phyloP scores from a whole-genome alignment of 2,888 invertebrate genomes.

The Scrobipalpa costella region DNA sequence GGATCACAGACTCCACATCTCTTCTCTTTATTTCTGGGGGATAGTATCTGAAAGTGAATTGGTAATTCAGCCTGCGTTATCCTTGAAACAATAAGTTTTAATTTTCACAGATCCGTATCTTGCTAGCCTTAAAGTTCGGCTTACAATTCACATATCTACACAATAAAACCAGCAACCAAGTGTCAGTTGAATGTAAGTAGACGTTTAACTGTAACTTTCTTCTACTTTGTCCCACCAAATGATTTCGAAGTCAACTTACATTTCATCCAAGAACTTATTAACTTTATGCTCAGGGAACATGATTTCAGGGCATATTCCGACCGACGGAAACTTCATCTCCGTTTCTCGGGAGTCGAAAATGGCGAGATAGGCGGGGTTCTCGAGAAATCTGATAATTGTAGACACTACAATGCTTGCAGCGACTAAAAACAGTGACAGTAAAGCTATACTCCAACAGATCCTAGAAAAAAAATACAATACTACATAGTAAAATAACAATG shows the following conservation, averaged over 20 bases:
- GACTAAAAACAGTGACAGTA: slow-evolving; percentile 44
- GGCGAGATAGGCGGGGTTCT: slow-evolving; percentile 54
- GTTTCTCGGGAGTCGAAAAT: slow-evolving; percentile 34
- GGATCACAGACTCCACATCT: slow-evolving; percentile 40
- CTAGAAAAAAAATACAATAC: too few relatives aligned
- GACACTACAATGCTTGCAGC: slow-evolving; percentile 42
- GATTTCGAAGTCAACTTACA: slow-evolving; percentile 44
- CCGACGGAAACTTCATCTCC: slow-evolving; percentile 49
- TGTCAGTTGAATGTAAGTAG: too few relatives aligned
- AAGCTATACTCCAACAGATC: slow-evolving; percentile 43
- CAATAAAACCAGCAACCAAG: too few relatives aligned
- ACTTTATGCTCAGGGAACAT: slow-evolving; percentile 46
- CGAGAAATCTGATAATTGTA: slow-evolving; percentile 46
- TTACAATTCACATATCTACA: too few relatives aligned
- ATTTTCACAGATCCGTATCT: too few relatives aligned
- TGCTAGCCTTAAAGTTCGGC: too few relatives aligned
- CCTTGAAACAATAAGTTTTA: too few relatives aligned
- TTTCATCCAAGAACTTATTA: slow-evolving; percentile 44
- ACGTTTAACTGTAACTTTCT: too few relatives aligned
- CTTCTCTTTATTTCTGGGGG: slow-evolving; percentile 46
- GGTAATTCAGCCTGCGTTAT: too few relatives aligned
- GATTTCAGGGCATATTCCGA: slow-evolving; percentile 58
- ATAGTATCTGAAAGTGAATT: slow-evolving; percentile 44
- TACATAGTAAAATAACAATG: background rate
- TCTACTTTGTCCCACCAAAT: too few relatives aligned